A percentile compares a stretch with the other conserved stretches of the same genome.
Conservation (phyloP, 2,113 vertebrate genomes). For the Ptyas mucosa region DNA sequence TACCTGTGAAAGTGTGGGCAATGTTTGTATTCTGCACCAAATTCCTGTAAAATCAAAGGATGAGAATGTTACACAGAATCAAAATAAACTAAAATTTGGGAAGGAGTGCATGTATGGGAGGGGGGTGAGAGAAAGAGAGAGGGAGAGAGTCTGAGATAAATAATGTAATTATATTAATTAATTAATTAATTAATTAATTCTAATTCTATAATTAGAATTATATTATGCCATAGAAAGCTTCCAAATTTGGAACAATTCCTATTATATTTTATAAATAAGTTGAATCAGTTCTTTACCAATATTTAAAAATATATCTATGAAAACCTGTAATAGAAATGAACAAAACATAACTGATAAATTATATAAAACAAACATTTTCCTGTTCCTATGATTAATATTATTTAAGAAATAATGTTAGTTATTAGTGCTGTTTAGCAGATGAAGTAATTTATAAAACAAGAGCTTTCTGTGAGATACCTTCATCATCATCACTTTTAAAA, state of each 20-base stretch:
- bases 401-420: not conserved
- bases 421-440: not conserved
- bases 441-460: not conserved
- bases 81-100: slow-evolving; percentile 16
- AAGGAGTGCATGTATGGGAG: not conserved
- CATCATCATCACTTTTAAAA: not conserved
- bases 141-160: not conserved
- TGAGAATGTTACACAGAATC: slow-evolving; percentile 9
- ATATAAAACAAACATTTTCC: not conserved
- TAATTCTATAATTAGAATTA: not conserved
- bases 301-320: not conserved
- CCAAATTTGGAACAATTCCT: not conserved
- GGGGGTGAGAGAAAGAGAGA: not conserved
- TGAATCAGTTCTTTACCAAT: not conserved
- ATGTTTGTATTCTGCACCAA: slow-evolving; percentile 33
- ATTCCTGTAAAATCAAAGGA: not conserved
- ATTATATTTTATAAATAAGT: not conserved
- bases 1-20: slow-evolving; percentile 53
- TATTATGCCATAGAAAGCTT: not conserved
- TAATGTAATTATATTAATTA: too few species aligned
- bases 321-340: not conserved
- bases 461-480: not conserved
- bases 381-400: not conserved
- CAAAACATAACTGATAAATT: not conserved
- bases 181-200: too few species aligned